phyloP scores from a whole-genome alignment of 1,140 invertebrate species.

The Drosophila pectinifera region DNA sequence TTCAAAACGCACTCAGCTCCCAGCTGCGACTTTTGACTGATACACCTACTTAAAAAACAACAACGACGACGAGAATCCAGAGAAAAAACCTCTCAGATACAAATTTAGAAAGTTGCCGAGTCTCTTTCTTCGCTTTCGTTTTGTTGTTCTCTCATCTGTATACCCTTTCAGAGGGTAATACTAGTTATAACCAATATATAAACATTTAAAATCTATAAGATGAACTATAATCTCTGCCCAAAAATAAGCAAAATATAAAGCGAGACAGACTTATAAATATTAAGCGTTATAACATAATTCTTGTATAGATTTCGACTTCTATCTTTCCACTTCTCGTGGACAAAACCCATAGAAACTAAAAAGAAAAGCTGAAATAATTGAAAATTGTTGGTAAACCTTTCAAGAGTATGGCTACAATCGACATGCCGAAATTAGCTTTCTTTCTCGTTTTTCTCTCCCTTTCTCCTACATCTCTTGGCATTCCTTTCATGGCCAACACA shows the following conservation, averaged over 20 bases:
- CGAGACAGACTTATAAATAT: too few relatives aligned
- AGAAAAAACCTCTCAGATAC: conserved; percentile 23
- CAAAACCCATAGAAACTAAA: neutral
- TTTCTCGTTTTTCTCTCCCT: conserved; percentile 45
- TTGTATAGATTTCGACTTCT: too few relatives aligned
- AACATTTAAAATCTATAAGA: neutral
- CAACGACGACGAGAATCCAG: conserved; percentile 11
- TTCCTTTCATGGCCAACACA: conserved; percentile 62
- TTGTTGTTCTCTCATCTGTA: conserved; percentile 46
- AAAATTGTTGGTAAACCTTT: too few relatives aligned
- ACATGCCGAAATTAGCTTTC: conserved; percentile 4
- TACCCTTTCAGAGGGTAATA: conserved; percentile 9
- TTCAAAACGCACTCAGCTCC: conserved; percentile 70
- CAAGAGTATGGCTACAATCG: conserved; percentile 3
- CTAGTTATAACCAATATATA: neutral
- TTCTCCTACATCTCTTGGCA: conserved; percentile 41
- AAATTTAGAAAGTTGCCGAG: conserved; percentile 81
- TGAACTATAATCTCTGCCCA: neutral
- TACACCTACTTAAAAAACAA: conserved; percentile 77
- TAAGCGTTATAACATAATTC: neutral
- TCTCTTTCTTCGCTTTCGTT: conserved; percentile 73
- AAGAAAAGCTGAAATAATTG: neutral
- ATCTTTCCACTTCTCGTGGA: too few relatives aligned
- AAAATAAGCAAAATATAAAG: too few relatives aligned
- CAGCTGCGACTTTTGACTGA: conserved; percentile 71